Evolutionary conservation across 2,113 vertebrate species (phyloP).

Genomic region (Corydoras sp.): DNA sequence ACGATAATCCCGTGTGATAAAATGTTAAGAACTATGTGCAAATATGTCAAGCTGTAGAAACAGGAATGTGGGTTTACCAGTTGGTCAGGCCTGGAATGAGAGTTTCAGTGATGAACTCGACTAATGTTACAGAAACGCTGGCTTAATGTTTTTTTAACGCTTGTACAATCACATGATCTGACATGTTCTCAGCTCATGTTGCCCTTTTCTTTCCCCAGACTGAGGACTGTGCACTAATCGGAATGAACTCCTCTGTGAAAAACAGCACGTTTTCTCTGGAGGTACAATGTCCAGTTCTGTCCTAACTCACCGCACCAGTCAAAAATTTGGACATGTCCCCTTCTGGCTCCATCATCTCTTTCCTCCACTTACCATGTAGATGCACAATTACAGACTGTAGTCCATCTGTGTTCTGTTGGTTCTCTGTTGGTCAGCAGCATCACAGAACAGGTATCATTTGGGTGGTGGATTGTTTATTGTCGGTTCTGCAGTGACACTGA

Average conservation of each 20-base stretch:
- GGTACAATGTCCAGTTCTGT: not conserved
- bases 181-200: not conserved
- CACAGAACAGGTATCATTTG: too few relatives aligned
- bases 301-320: not conserved
- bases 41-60: not conserved
- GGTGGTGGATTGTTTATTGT: too few relatives aligned
- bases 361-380: too few relatives aligned
- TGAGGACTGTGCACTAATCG: conserved; percentile 65
- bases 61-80: not conserved
- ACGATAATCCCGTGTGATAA: not conserved
- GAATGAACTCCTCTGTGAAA: conserved; percentile 66
- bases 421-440: too few relatives aligned
- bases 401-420: too few relatives aligned
- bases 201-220: conserved; percentile 47
- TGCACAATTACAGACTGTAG: too few relatives aligned
- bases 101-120: not conserved
- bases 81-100: not conserved
- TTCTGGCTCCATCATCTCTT: too few relatives aligned
- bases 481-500: too few relatives aligned
- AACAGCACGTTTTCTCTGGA: conserved; percentile 60
- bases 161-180: not conserved
- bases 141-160: not conserved
- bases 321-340: too few relatives aligned
- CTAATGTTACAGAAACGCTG: not conserved
- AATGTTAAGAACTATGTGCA: not conserved